These are phyloP conservation scores for Ernsta delagoae DNA, from an alignment of 2,888 invertebrate genomes.

Conservation along the genomic window DNA sequence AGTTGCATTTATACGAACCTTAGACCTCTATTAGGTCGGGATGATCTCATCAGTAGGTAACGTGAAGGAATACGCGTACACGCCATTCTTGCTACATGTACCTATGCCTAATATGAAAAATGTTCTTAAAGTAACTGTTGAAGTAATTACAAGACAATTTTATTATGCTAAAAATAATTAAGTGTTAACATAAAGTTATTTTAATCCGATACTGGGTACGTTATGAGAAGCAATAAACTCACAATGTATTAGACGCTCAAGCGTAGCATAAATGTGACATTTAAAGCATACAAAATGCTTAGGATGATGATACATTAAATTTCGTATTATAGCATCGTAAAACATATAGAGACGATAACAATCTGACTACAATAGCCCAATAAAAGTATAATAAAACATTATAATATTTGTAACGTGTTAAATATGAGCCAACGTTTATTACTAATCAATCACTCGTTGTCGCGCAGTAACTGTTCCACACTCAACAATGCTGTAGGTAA, in stretches of 20 bases:
- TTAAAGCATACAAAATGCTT: slow-evolving; percentile 20
- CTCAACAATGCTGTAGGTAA: slow-evolving; percentile 3
- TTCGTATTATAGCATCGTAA: slow-evolving; percentile 23
- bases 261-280: slow-evolving; percentile 19
- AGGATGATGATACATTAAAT: slow-evolving; percentile 22
- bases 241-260: slow-evolving; percentile 7
- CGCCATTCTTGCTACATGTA: no score
- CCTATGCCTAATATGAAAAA: no score
- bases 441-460: slow-evolving; percentile 9
- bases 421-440: neutral
- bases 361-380: slow-evolving; percentile 6
- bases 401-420: neutral
- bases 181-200: neutral
- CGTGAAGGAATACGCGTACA: no score
- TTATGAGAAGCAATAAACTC: neutral
- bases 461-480: neutral
- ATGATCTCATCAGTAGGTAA: no score
- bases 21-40: no score
- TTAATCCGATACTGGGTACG: neutral
- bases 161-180: no score
- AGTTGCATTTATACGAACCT: no score
- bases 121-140: no score
- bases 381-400: neutral
- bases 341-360: slow-evolving; percentile 15
- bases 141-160: no score